Evolutionary conservation across 2,113 vertebrate genomes (phyloP).

Genomic region (Solenodon paradoxus): DNA sequence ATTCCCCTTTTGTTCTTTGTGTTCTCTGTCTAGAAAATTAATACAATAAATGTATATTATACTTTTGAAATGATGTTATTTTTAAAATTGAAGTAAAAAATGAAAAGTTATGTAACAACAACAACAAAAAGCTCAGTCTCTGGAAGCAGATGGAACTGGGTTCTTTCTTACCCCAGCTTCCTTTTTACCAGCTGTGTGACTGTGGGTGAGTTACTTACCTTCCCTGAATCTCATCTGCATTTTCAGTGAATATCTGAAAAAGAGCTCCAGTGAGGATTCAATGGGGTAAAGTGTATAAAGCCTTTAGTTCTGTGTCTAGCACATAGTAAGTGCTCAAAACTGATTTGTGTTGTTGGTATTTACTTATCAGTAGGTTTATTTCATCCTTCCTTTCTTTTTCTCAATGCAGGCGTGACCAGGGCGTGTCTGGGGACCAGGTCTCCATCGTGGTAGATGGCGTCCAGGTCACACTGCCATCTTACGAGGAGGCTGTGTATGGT

Average conservation of each 20-base stretch:
- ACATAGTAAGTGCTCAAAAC: background rate
- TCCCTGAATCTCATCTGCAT: background rate
- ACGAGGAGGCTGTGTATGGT: slow-evolving; percentile 98
- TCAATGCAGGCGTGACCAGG: slow-evolving; percentile 91
- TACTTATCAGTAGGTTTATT: background rate
- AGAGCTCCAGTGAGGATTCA: background rate
- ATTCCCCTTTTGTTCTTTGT: background rate
- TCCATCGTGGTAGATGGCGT: slow-evolving; percentile 98
- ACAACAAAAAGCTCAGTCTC: too few species aligned
- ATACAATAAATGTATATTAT: background rate
- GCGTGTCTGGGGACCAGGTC: slow-evolving; percentile 92
- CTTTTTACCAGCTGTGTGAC: background rate
- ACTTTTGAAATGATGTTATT: background rate
- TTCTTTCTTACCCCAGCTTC: background rate
- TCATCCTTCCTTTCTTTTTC: background rate
- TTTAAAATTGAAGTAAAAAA: background rate
- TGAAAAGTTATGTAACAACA: background rate
- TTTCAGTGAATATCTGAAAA: background rate
- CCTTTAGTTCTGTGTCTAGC: background rate
- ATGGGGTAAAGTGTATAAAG: background rate
- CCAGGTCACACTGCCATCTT: slow-evolving; percentile 95
- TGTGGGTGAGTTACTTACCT: background rate
- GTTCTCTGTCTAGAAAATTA: background rate
- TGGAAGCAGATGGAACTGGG: background rate
- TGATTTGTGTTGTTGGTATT: background rate